Evolutionary conservation across 1,140 invertebrate genomes (phyloP).

Genomic region (Pectinophora gossypiella): DNA sequence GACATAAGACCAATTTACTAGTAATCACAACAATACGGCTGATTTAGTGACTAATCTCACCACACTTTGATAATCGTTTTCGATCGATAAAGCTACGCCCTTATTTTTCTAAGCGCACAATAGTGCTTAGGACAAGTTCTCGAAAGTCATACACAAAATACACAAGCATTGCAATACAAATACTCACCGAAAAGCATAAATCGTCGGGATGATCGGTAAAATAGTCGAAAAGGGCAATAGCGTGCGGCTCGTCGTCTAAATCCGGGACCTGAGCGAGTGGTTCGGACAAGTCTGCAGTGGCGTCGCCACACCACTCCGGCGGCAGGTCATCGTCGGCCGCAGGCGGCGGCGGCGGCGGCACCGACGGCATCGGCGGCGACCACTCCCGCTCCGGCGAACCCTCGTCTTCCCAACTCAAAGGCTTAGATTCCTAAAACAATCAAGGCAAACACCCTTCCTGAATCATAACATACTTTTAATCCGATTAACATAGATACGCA

Average conservation of each 20-base stretch:
- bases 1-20: too few species aligned
- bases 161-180: too few species aligned
- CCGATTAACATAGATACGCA: too few species aligned
- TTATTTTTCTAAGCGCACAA: too few species aligned
- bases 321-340: conserved; percentile 65
- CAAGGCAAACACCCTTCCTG: too few species aligned
- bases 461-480: too few species aligned
- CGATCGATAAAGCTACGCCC: too few species aligned
- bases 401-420: conserved; percentile 44
- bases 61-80: too few species aligned
- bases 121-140: too few species aligned
- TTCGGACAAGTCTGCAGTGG: conserved; percentile 30
- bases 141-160: too few species aligned
- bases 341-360: conserved; percentile 84
- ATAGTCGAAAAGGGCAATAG: conserved; percentile 86
- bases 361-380: conserved; percentile 86
- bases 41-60: too few species aligned
- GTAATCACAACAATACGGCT: too few species aligned
- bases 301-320: conserved; percentile 79
- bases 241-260: conserved; percentile 78
- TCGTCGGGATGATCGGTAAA: conserved; percentile 82
- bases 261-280: background rate
- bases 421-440: conserved; percentile 15
- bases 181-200: conserved; percentile 82
- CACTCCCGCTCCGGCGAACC: conserved; percentile 47